Evolutionary conservation across 2,113 vertebrate species (phyloP).

Genomic region (Felis chaus): DNA sequence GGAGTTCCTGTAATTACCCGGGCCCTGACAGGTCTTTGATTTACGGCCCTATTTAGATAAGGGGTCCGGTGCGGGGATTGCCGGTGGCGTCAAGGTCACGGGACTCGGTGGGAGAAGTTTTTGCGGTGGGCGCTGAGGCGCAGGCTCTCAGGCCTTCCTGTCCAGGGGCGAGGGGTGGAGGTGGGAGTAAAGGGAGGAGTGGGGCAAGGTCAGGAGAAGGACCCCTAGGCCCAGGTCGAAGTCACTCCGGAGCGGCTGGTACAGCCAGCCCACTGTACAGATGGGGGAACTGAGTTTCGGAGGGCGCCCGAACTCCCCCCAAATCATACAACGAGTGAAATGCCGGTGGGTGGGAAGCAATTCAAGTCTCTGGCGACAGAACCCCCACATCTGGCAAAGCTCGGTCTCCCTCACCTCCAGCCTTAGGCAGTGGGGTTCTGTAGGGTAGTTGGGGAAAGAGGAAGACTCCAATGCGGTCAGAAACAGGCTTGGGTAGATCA

Average conservation of each 20-base stretch:
- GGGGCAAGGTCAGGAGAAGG: background rate
- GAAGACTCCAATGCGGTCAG: background rate
- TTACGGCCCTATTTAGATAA: slow-evolving; percentile 98
- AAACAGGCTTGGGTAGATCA: background rate
- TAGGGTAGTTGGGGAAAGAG: background rate
- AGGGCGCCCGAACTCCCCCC: background rate
- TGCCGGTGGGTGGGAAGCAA: background rate
- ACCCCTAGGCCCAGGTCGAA: background rate
- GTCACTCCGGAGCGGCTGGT: background rate
- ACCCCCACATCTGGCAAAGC: background rate
- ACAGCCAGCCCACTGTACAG: background rate
- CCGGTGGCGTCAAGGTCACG: slow-evolving; percentile 92
- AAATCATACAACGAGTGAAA: background rate
- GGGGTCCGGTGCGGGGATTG: slow-evolving; percentile 87
- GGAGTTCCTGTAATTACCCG: slow-evolving; percentile 91
- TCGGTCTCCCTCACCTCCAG: background rate
- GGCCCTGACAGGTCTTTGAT: slow-evolving; percentile 91
- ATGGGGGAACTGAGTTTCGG: background rate
- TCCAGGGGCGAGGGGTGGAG: too few species aligned
- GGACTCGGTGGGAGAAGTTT: slow-evolving; percentile 87
- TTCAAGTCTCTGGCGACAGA: background rate
- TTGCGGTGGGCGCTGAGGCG: slow-evolving; percentile 82
- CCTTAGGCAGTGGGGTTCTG: background rate
- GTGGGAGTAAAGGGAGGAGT: background rate
- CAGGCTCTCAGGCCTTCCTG: slow-evolving; percentile 21